A percentile compares a stretch with the other conserved stretches of the same genome.
These are phyloP conservation scores for Sitophilus oryzae DNA, from an alignment of 1,140 invertebrate species.

Conservation along the genomic window DNA sequence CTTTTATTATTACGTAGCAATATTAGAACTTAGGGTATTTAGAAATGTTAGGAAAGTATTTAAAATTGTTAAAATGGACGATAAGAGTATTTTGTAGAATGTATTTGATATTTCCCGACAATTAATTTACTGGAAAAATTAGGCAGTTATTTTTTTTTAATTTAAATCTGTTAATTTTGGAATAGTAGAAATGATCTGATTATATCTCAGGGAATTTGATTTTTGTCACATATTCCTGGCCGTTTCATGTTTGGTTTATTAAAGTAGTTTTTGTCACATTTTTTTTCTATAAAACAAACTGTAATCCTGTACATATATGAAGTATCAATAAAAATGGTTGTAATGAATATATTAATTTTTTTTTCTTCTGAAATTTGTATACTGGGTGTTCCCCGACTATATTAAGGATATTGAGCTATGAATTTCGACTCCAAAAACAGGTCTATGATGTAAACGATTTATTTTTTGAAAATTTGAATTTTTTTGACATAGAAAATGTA, in stretches of 20 bases:
- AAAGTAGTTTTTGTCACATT: no score
- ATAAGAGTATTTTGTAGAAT: no score
- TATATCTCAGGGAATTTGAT: constrained; percentile 30
- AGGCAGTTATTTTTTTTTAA: neutral
- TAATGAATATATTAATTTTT: neutral
- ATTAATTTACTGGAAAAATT: no score
- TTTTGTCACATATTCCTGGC: constrained; percentile 25
- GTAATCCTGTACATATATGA: constrained; percentile 26
- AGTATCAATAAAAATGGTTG: neutral
- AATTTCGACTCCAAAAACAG: no score
- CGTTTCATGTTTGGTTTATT: constrained; percentile 2
- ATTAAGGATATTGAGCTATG: no score
- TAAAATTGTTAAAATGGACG: constrained; percentile 15
- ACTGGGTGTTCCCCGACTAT: no score
- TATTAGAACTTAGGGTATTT: constrained; percentile 1
- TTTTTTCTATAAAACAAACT: no score
- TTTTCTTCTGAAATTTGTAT: neutral
- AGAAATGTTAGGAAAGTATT: constrained; percentile 1
- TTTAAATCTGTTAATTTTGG: neutral
- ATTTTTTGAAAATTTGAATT: no score
- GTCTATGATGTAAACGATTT: no score
- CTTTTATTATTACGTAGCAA: neutral
- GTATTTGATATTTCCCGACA: constrained; percentile 1
- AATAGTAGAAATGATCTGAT: neutral
- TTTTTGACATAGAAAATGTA: no score